Base-by-base conservation (phyloP, 2,888 invertebrate genomes). In the Mesorhabditis belari region DNA sequence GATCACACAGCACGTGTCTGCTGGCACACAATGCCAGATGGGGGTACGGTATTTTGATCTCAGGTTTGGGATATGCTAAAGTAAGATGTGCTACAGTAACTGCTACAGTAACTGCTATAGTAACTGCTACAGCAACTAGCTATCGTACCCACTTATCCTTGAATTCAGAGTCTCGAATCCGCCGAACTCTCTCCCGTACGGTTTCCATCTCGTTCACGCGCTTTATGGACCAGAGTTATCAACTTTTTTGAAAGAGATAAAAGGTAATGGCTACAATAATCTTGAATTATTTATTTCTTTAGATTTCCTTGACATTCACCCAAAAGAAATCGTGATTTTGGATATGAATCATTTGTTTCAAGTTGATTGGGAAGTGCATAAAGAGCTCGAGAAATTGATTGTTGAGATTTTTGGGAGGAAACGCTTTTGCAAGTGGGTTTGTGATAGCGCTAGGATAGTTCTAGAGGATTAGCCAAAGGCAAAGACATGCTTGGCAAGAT, bases 331-430 rank as follows among this genome's bases (percentile, higher is more conserved):
- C 9, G 64, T 69, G 6, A 50, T 69, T 27, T 25, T 69, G n/a
- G 69, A 69, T 23, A 49, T 67, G 24, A 69, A 69, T 23, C 69
- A 69, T 29, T 24, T 65, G 17, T 67, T 62, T 55, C 58, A 63
- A 58, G 60, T 66, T 54, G 9, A 58, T 17, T 26, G 49, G 17
- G 9, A 17, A 24, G 23, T 9, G 23, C 55, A 55, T 27, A n/a
- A 35, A 1, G 44, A 35, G 44, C 2, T 35, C 12, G 44, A 35
- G 44, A n/a, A 35, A n/a, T n/a, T 17, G 44, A 35, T 35, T 35
- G 44, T 35, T 35, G 12, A n/a, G n/a, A 9, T 35, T n/a, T 35
- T 35, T 35, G 44, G 44, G 12, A n/a, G n/a, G 2, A n/a, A 35
- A 1, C 44, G 44, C 12, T 35, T 35, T 35, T 35, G 44, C 2